Conservation (phyloP, 2,113 vertebrate species). For the Fulica atra region DNA sequence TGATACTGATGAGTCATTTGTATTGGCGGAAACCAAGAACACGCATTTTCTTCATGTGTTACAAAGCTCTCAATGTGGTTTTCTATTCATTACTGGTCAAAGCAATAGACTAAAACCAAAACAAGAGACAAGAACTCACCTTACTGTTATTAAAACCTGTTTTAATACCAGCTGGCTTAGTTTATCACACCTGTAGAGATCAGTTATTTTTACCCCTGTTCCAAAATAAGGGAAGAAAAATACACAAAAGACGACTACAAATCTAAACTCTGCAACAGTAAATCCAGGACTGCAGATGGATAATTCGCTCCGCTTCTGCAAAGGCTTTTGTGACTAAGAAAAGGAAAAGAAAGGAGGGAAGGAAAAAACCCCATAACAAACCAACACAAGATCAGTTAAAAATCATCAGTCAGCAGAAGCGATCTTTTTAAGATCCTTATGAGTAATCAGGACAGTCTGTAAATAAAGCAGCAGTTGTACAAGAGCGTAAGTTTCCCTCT, state of each 20-base stretch:
- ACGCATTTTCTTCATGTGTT: slow-evolving; percentile 75
- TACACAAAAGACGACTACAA: rapidly evolving
- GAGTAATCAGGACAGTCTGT: slow-evolving; percentile 40
- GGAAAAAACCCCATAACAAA: neutral
- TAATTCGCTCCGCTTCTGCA: neutral
- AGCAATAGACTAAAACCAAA: slow-evolving; percentile 58
- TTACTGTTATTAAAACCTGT: neutral
- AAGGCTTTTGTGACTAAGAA: neutral
- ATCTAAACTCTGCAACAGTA: neutral
- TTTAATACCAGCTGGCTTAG: slow-evolving; percentile 21
- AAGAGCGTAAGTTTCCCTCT: neutral
- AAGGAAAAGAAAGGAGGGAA: neutral
- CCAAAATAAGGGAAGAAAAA: slow-evolving; percentile 27
- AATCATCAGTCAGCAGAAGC: slow-evolving; percentile 45
- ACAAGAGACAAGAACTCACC: slow-evolving; percentile 30
- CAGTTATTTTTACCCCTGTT: neutral
- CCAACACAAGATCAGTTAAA: slow-evolving; percentile 16
- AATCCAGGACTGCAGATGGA: slow-evolving; percentile 47
- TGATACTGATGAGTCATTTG: slow-evolving; percentile 83
- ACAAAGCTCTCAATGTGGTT: slow-evolving; percentile 66
- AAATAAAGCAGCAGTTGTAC: slow-evolving; percentile 44
- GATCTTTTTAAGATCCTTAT: neutral
- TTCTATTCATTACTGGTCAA: slow-evolving; percentile 76
- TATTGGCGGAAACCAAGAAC: slow-evolving; percentile 82
- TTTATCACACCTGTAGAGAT: neutral